Conservation (phyloP, 2,113 vertebrate species). For the Plestiodon gilberti region DNA sequence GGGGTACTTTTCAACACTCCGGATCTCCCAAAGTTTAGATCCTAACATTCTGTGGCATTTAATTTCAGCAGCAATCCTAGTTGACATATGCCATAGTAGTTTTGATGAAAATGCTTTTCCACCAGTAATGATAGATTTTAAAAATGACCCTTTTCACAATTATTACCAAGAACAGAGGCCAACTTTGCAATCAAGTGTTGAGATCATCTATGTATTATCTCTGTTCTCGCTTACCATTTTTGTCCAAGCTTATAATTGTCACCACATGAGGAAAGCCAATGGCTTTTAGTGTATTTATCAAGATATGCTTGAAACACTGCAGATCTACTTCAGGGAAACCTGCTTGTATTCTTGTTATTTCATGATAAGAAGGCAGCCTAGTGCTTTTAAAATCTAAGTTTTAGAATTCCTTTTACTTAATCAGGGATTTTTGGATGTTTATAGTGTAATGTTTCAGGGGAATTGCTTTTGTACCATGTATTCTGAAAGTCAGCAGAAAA, state of each 20-base stretch:
- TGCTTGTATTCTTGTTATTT: background rate
- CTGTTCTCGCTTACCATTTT: slow-evolving; percentile 27
- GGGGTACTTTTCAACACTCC: background rate
- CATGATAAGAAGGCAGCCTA: slow-evolving; percentile 1
- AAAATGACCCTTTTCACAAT: slow-evolving; percentile 12
- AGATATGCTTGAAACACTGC: background rate
- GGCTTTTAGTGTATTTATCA: slow-evolving; percentile 7
- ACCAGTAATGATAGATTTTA: background rate
- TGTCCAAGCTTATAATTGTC: background rate
- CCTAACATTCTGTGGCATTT: background rate
- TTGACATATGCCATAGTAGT: background rate
- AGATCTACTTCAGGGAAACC: slow-evolving; percentile 2
- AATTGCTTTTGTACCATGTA: slow-evolving; percentile 77
- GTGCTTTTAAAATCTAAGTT: slow-evolving; percentile 28
- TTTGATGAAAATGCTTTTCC: background rate
- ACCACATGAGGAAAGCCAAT: background rate
- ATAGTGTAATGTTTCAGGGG: slow-evolving; percentile 65
- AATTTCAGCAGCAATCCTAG: background rate
- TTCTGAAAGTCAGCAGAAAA: slow-evolving; percentile 71
- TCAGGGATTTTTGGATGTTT: slow-evolving; percentile 40
- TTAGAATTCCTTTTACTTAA: slow-evolving; percentile 59
- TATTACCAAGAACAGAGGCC: background rate
- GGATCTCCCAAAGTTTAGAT: background rate
- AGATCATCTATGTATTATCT: slow-evolving; percentile 29
- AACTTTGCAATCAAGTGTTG: slow-evolving; percentile 20